Conservation (phyloP, 2,797 vertebrate species). For the Linurgus olivaceus region DNA sequence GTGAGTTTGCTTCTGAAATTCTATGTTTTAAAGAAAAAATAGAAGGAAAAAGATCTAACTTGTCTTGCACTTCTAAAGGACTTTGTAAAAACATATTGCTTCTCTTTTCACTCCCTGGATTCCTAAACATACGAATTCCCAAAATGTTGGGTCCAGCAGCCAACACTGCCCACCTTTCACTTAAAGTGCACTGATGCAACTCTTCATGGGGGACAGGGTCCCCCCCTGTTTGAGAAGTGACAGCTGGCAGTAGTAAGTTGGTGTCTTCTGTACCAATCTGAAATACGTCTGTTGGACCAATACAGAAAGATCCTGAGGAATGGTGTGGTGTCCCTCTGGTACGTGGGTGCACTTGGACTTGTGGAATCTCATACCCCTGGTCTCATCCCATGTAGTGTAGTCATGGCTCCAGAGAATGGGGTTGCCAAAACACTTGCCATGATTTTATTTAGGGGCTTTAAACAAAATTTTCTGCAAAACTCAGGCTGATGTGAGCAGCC, state of each 20-base stretch:
- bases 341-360: accelerated
- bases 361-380: background rate
- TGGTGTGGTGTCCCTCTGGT: background rate
- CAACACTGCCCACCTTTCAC: background rate
- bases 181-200: background rate
- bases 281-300: background rate
- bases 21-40: background rate
- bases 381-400: background rate
- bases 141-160: background rate
- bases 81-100: background rate
- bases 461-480: background rate
- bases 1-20: background rate
- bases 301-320: background rate
- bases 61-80: background rate
- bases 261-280: background rate
- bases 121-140: background rate
- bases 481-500: background rate
- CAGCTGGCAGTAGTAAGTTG: background rate
- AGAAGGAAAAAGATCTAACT: background rate
- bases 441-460: background rate
- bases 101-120: background rate
- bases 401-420: background rate
- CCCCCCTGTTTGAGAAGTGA: background rate
- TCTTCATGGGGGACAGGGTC: accelerated
- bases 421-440: background rate